Percentiles rank a stretch among this genome's conserved stretches.
Evolutionary conservation across 2,113 vertebrate genomes (phyloP).

Genomic region (Mohoua ochrocephala): DNA sequence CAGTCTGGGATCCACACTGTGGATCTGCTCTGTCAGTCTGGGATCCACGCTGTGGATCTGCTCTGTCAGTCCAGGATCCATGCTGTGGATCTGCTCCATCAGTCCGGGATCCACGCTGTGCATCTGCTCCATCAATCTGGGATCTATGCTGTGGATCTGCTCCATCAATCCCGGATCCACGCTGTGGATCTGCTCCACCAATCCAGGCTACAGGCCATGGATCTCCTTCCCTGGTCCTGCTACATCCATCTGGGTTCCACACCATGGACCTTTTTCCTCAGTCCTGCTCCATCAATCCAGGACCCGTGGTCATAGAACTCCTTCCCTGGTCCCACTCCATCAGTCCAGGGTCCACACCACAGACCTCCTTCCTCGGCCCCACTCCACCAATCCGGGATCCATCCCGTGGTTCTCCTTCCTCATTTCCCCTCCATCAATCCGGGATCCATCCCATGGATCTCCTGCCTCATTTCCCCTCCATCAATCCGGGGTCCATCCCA

Average conservation of each 20-base stretch:
- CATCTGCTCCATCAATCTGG: rapidly evolving
- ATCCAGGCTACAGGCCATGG: background rate
- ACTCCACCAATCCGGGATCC: rapidly evolving
- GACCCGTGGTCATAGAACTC: background rate
- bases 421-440: rapidly evolving
- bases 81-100: too few relatives aligned
- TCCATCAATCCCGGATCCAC: too few relatives aligned
- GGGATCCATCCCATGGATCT: rapidly evolving
- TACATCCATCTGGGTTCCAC: rapidly evolving
- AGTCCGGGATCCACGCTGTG: background rate
- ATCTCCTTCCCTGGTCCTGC: background rate
- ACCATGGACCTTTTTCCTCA: background rate
- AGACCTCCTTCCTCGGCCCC: background rate
- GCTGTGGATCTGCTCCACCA: background rate
- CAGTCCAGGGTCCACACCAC: rapidly evolving
- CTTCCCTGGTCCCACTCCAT: background rate
- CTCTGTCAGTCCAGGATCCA: too few relatives aligned
- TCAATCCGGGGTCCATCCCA: rapidly evolving
- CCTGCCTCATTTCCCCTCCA: background rate
- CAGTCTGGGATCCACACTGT: too few relatives aligned
- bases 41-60: too few relatives aligned
- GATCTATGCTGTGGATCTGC: too few relatives aligned
- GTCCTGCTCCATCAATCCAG: background rate
- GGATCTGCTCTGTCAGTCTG: too few relatives aligned
- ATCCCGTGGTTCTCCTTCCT: background rate